Conservation (phyloP, 1,140 invertebrate genomes). For the Cyrtorhinus lividipennis region DNA sequence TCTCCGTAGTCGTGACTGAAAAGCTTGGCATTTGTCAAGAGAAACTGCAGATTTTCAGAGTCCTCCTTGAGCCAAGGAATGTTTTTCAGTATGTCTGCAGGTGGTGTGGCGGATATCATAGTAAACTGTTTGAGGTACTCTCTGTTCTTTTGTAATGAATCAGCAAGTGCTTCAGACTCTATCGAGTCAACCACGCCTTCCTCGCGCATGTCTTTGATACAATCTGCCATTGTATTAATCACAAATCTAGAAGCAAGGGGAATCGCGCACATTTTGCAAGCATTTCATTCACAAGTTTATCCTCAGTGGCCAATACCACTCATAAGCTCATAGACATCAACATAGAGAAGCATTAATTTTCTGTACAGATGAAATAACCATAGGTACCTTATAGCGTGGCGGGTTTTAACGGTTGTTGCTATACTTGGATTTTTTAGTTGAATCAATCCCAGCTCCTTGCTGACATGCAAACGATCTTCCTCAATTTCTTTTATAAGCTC, state of each 20-base stretch:
- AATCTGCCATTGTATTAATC: conserved; percentile 12
- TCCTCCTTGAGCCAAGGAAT: conserved; percentile 9
- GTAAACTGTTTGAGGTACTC: neutral
- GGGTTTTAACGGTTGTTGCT: conserved; percentile 8
- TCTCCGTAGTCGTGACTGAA: conserved; percentile 5
- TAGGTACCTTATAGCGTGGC: conserved; percentile 2
- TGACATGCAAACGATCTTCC: neutral
- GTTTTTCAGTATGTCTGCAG: conserved; percentile 9
- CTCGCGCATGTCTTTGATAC: conserved; percentile 13
- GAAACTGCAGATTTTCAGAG: neutral
- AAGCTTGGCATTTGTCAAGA: neutral
- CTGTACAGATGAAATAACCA: too few species aligned
- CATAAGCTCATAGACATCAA: too few species aligned
- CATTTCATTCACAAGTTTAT: too few species aligned
- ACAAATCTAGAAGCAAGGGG: conserved; percentile 3
- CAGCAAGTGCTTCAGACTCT: conserved; percentile 2
- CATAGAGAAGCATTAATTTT: too few species aligned
- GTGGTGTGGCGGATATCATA: neutral
- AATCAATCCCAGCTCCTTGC: neutral
- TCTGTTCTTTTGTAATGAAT: neutral
- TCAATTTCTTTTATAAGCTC: neutral
- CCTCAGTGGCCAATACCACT: too few species aligned
- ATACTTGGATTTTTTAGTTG: neutral
- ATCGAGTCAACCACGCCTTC: conserved; percentile 12
- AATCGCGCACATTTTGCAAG: too few species aligned